These are phyloP conservation scores for Agapostemon virescens DNA, from an alignment of 2,888 invertebrate genomes.

Conservation along the genomic window DNA sequence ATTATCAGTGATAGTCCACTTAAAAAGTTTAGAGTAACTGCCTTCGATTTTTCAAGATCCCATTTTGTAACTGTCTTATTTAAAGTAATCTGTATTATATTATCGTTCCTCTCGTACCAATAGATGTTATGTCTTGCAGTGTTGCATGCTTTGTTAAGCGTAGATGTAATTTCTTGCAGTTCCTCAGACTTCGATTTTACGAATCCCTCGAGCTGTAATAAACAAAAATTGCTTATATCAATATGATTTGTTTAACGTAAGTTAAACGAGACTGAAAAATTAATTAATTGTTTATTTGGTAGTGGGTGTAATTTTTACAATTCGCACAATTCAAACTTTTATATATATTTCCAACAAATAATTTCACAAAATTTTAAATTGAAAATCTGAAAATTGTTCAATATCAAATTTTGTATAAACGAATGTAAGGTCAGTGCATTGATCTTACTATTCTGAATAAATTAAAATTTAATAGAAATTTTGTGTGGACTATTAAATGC, in stretches of 20 bases:
- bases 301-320: background rate
- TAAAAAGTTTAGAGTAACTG: background rate
- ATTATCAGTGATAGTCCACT: constrained; percentile 3
- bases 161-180: constrained; percentile 25
- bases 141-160: constrained; percentile 33
- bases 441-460: too few relatives aligned
- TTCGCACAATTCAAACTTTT: background rate
- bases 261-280: background rate
- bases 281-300: background rate
- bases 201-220: constrained; percentile 33
- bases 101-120: constrained; percentile 41
- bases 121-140: constrained; percentile 51
- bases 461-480: background rate
- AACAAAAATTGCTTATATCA: background rate
- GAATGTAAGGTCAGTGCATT: too few relatives aligned
- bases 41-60: background rate
- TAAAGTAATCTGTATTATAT: background rate
- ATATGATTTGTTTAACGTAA: background rate
- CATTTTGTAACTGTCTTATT: background rate
- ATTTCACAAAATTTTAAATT: background rate
- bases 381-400: background rate
- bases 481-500: too few relatives aligned
- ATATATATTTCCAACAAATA: background rate
- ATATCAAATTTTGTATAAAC: background rate
- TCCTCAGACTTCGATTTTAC: background rate